phyloP scores from a whole-genome alignment of 2,113 vertebrate species.

The Tragelaphus strepsiceros region DNA sequence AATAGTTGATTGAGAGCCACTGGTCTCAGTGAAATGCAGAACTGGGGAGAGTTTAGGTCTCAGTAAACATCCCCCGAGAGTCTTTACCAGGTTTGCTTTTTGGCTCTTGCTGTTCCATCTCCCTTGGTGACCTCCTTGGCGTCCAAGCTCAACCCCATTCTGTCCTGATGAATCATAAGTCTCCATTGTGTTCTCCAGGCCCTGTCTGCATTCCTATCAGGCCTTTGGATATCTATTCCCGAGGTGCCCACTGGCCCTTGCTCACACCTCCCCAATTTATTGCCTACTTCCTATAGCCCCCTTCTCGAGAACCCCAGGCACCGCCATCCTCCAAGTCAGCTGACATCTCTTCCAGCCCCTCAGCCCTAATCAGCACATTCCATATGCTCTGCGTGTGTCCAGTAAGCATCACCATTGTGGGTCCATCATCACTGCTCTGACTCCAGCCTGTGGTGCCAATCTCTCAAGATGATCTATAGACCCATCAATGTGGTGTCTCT shows the following conservation, averaged over 20 bases:
- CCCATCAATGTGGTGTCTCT: not conserved
- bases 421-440: not conserved
- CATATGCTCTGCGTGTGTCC: not conserved
- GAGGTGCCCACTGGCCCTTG: not conserved
- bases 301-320: not conserved
- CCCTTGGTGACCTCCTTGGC: not conserved
- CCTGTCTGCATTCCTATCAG: not conserved
- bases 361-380: not conserved
- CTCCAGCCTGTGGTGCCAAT: accelerated
- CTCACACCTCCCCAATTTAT: not conserved
- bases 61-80: accelerated
- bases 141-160: not conserved
- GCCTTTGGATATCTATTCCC: not conserved
- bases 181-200: not conserved
- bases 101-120: not conserved
- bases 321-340: not conserved
- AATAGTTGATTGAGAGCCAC: not conserved
- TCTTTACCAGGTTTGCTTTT: not conserved
- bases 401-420: accelerated
- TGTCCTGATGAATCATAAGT: not conserved
- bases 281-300: not conserved
- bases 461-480: not conserved
- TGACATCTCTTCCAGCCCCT: no score
- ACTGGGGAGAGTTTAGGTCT: not conserved
- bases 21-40: not conserved